Conservation (phyloP, 2,113 vertebrate species). For the Phasianus colchicus region DNA sequence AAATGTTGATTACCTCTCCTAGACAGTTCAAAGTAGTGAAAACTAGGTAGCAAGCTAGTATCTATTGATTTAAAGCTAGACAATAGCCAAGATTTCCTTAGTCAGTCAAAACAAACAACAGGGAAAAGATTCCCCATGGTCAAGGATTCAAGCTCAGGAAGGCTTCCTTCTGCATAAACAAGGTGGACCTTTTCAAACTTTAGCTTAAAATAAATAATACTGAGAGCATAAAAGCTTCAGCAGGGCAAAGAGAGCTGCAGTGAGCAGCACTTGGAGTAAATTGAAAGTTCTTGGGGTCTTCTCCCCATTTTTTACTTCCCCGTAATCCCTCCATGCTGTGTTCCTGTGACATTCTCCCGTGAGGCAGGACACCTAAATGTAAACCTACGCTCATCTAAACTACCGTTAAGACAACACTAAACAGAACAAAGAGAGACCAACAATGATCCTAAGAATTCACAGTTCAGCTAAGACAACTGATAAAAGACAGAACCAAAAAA, state of each 20-base stretch:
- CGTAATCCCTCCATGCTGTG: neutral
- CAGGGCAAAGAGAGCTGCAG: neutral
- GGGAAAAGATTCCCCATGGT: neutral
- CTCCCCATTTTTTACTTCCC: neutral
- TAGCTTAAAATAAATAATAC: neutral
- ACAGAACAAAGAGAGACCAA: accelerated
- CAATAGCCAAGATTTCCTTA: neutral
- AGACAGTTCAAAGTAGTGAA: neutral
- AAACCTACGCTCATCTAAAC: neutral
- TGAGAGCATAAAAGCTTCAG: neutral
- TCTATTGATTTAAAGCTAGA: neutral
- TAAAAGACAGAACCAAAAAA: neutral
- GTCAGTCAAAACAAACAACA: neutral
- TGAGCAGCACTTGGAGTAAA: accelerated
- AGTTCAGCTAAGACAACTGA: neutral
- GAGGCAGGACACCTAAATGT: neutral
- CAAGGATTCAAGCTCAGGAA: neutral
- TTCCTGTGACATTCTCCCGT: neutral
- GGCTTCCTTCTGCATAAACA: neutral
- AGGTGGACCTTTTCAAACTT: neutral
- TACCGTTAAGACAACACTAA: neutral
- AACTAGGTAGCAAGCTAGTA: neutral
- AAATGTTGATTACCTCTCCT: neutral
- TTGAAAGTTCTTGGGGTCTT: neutral
- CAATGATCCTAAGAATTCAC: neutral